Evolutionary conservation across 2,797 vertebrate genomes (phyloP).

Genomic region (Chelon auratus): DNA sequence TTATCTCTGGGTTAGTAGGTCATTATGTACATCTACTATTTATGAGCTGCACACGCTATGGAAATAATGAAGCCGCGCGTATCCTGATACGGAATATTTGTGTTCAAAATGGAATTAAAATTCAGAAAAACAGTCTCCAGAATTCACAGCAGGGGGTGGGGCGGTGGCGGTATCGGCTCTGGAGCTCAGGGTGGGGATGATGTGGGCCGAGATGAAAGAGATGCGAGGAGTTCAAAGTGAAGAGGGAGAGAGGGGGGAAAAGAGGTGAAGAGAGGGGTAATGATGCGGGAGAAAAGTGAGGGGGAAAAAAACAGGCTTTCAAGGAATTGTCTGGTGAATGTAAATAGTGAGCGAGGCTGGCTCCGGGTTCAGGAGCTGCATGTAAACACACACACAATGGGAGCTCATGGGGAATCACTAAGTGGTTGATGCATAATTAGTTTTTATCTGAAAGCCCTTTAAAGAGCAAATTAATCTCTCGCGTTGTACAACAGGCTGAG

Average conservation of each 20-base stretch:
- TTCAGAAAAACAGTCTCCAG: conserved; percentile 35
- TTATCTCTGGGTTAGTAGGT: conserved; percentile 70
- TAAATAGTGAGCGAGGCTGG: conserved; percentile 44
- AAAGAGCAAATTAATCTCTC: conserved; percentile 60
- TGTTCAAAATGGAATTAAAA: conserved; percentile 40
- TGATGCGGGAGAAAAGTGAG: conserved; percentile 42
- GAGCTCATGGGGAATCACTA: conserved; percentile 62
- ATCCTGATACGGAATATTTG: conserved; percentile 18
- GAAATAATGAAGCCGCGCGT: conserved; percentile 25
- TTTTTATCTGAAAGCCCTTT: conserved; percentile 58
- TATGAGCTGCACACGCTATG: conserved; percentile 16
- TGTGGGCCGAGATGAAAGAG: conserved; percentile 72
- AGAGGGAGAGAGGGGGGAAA: conserved; percentile 18
- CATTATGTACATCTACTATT: conserved; percentile 34
- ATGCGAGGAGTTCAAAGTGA: conserved; percentile 69
- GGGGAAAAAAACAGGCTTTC: conserved; percentile 55
- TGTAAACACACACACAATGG: conserved; percentile 59
- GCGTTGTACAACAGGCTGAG: conserved; percentile 36
- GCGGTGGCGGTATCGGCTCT: conserved; percentile 18
- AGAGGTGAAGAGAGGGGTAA: conserved; percentile 41
- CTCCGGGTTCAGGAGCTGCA: conserved; percentile 39
- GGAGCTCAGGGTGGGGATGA: conserved; percentile 39
- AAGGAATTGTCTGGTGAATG: conserved; percentile 53
- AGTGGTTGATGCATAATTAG: conserved; percentile 72
- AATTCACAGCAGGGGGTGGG: conserved; percentile 59